Conservation (phyloP, 1,140 invertebrate species). For the Drosophila pandora region DNA sequence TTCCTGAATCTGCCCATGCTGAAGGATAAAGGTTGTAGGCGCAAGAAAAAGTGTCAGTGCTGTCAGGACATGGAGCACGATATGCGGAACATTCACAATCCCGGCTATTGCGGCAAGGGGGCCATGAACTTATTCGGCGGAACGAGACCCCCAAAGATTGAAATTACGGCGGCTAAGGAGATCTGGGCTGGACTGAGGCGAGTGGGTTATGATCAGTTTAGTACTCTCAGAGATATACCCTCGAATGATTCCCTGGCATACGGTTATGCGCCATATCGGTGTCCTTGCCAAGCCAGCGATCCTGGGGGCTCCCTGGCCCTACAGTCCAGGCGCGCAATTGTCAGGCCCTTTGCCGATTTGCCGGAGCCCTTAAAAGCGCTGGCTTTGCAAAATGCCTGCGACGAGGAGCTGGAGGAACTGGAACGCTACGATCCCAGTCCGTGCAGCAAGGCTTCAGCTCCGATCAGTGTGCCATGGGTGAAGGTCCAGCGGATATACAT, state of each 20-base stretch:
- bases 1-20: conserved; percentile 23
- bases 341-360: background rate
- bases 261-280: conserved; percentile 22
- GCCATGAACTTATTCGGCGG: conserved; percentile 3
- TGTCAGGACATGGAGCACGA: background rate
- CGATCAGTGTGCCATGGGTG: background rate
- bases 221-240: background rate
- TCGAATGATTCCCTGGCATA: conserved; percentile 33
- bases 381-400: conserved; percentile 16
- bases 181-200: conserved; percentile 14
- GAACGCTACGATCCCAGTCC: background rate
- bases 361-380: background rate
- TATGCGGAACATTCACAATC: conserved; percentile 15
- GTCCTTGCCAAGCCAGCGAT: conserved; percentile 14
- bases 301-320: background rate
- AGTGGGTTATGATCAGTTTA: conserved; percentile 9
- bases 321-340: background rate
- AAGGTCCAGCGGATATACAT: background rate
- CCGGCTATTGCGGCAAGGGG: conserved; percentile 16
- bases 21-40: background rate
- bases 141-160: too few relatives aligned
- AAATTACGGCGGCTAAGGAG: background rate
- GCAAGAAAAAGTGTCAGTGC: background rate
- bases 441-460: background rate
- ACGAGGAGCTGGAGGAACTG: background rate